Evolutionary conservation across 2,888 invertebrate species (phyloP).

Genomic region (Melangyna quadrimaculata): DNA sequence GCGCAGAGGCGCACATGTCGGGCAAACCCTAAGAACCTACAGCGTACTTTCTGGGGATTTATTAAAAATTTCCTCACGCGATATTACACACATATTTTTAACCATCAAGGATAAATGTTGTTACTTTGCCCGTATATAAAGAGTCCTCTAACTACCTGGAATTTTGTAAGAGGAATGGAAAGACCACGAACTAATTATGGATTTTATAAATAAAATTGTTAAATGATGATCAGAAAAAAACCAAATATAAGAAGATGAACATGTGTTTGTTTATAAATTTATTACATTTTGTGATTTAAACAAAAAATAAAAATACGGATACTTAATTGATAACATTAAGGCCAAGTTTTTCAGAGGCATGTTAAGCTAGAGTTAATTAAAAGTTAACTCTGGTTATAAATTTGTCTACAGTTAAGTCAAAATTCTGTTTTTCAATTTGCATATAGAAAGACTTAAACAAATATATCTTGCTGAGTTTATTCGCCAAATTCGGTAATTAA

Average conservation of each 20-base stretch:
- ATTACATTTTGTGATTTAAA: background rate
- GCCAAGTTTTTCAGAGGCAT: no score
- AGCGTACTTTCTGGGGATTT: constrained; percentile 67
- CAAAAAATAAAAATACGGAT: background rate
- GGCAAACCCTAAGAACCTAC: constrained; percentile 53
- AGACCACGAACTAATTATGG: constrained; percentile 51
- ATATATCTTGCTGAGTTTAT: no score
- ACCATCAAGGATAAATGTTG: background rate
- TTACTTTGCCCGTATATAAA: background rate
- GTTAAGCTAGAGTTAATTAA: no score
- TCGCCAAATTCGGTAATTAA: no score
- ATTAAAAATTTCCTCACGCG: constrained; percentile 60
- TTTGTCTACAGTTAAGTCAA: no score
- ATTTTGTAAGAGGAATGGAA: constrained; percentile 8
- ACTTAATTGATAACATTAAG: no score
- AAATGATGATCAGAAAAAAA: constrained; percentile 12
- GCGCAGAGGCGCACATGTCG: constrained; percentile 59
- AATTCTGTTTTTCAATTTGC: no score
- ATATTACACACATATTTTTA: constrained; percentile 53
- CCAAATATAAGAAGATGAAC: background rate
- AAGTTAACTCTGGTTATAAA: no score
- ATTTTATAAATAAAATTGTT: constrained; percentile 29
- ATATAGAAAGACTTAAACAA: no score
- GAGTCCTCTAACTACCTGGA: constrained; percentile 11
- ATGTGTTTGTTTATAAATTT: background rate